These are phyloP conservation scores for Nycticebus coucang DNA, from an alignment of 2,113 vertebrate species.

Conservation along the genomic window DNA sequence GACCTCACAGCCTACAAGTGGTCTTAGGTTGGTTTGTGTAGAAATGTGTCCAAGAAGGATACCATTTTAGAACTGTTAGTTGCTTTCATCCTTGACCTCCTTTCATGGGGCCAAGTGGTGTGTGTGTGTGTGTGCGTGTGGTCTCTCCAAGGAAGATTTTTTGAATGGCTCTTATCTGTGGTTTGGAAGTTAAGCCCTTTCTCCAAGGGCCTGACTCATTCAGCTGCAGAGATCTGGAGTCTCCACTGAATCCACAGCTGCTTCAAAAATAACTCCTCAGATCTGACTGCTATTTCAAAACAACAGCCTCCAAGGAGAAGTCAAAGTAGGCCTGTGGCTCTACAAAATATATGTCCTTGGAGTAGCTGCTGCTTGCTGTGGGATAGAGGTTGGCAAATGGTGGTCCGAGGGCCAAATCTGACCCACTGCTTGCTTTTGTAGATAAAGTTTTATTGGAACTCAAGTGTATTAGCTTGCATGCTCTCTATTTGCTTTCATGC, in stretches of 20 bases:
- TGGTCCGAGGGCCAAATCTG: fast-evolving
- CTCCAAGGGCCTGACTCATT: constrained; percentile 15
- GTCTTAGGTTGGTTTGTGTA: neutral
- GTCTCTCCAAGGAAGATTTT: neutral
- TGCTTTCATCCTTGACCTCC: neutral
- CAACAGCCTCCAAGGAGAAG: constrained; percentile 9
- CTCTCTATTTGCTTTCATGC: neutral
- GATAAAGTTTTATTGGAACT: neutral
- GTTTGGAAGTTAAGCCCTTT: neutral
- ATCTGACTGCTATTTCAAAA: constrained; percentile 39
- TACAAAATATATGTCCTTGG: neutral
- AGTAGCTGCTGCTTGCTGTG: neutral
- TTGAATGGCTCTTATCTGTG: neutral
- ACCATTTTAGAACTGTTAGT: neutral
- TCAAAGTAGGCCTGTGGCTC: neutral
- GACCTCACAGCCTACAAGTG: neutral
- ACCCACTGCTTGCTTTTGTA: neutral
- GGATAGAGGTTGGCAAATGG: neutral
- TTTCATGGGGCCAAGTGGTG: neutral
- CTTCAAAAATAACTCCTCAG: constrained; percentile 27
- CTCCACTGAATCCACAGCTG: neutral
- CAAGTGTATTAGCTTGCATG: neutral
- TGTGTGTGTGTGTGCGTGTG: no score
- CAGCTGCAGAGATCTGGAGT: neutral
- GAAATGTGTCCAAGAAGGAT: neutral